Evolutionary conservation across 2,888 invertebrate genomes (phyloP), one percentile per base, ranked within the genome.

Genomic region (Opisthograptis luteolata): DNA sequence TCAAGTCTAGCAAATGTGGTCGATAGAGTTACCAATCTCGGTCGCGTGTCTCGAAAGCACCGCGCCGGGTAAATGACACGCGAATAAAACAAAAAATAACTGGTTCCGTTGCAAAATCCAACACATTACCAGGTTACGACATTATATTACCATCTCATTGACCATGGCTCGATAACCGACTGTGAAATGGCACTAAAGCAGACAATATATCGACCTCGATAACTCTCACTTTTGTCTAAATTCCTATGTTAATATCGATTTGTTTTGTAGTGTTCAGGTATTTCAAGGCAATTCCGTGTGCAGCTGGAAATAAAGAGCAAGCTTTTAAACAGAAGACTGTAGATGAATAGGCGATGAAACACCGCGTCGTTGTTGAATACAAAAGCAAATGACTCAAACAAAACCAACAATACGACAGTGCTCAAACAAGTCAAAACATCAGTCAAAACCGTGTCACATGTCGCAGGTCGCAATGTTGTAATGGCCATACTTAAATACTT

Each of bases 81-180:
- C 60, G 49, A 66, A n/a, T n/a, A n/a, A 63, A 35, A 24, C 32
- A 40, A 62, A 54, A 62, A 55, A 67, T 65, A 76, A 77, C 78
- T 56, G 65, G 79, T 81, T 72, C 62, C 47, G 62, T 73, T 72
- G 67, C 70, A 55, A 68, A 72, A 73, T 62, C 53, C 58, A 68
- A 14, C 22, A 14, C 12, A 15, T 13, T 14, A 40, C n/a, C n/a
- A n/a, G n/a, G n/a, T 80, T 76, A 77, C 73, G 59, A 76, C 70
- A 80, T 68, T 58, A 66, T 62, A 77, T 76, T 73, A 77, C 63
- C 76, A 79, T 81, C 73, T 79, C 73, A 81, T 77, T 81, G 79
- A 77, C 78, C 79, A 69, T 76, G 76, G 70, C 68, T 63, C 49
- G 53, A 45, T 63, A 64, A 70, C 50, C 34, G 49, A 61, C 54